Evolutionary conservation across 1,140 invertebrate species (phyloP), one percentile per base, ranked within the genome.

Genomic region (Leucophenga varia): DNA sequence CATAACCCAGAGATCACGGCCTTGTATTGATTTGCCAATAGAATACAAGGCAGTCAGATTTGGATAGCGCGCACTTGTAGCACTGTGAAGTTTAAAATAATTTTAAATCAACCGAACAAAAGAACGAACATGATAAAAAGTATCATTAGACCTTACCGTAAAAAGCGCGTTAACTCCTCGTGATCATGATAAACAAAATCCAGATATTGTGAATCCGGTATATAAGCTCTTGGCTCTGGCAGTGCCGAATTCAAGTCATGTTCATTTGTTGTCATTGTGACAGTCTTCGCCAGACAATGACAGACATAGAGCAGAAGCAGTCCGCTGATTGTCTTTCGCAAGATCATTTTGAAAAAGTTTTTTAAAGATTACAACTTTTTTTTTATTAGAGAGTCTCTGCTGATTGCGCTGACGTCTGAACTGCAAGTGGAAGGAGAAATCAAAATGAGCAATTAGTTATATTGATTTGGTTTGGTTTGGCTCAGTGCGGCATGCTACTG

Each of bases 1-100:
- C 85, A 97, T 87, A 18, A 96, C 93, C 93, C 93, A 97, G 12
- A 97, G 81, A 64, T 96, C 91, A 21, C 91, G 83, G 51, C 90
- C 90, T 84, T 95, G 88, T 2, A 93, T 90, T 39, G 91, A 93
- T 78, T 93, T 94, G 47, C 73, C 94, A 54, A 95, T 93, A 14
- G 90, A 93, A 76, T 95, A 95, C 3, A 95, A 78, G 1, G 88
- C 91, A 17, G 88, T 93, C 42, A 94, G 82, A 59, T 90, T 85
- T 5, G 93, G 91, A 78, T 87, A 95, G 10, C 82, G 80, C 14
- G 87, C 82, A 39, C 86, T 89, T 3, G 91, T 88, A 2, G 85
- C 80, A 35, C 73, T 73, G 39, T 0, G 35, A 32, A 39, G 12
- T 40, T 40, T 40, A 40, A 10, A n/a, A 40, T 40, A 40, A 30